Base-by-base conservation (phyloP, 2,113 vertebrate genomes). In the Calypte anna region DNA sequence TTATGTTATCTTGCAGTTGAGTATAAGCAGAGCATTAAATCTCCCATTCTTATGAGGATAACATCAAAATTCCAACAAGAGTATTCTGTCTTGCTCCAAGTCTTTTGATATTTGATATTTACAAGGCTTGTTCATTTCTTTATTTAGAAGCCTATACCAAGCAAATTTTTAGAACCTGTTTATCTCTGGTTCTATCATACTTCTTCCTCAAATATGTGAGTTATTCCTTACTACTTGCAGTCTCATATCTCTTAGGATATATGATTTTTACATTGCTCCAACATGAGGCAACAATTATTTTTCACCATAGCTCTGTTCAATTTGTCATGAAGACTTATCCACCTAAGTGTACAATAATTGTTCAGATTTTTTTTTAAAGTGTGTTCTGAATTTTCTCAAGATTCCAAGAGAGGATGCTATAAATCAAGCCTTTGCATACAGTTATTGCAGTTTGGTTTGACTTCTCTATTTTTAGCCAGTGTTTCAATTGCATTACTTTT, bases 261-360 rank as follows among this genome's bases (percentile, higher is more conserved):
- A 33, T 0, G 0, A 1, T 46, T 30, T 79, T 79, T 53, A 31
- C 1, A 0, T 55, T 73, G 24, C 20, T 73, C 10, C 40, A 76
- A 3, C 46, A 28, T 50, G 59, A 43, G 25, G 20, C 44, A 82
- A 61, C 14, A 38, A 17, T 86, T 92, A 31, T 38, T 80, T 79
- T 58, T 25, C 20, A 24, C n/a, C 2, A 0, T 21, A 59, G 10
- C 15, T 82, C 18, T 38, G 7, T 76, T 78, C 40, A n/a, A 7
- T 66, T 79, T 1, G 3, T 61, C 33, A 31, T 23, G 31, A 61
- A 82, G 24, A 22, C 6, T 83, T 74, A 30, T 13, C 44, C 40
- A 77, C 20, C 59, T 46, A 33, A 38, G 14, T 50, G 23, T 61
- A n/a, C 22, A 78, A 28, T 28, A 76, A 73, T 28, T 43, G 22